A percentile compares a stretch with the other conserved stretches of the same genome.
Evolutionary conservation across 2,113 vertebrate species (phyloP).

Genomic region (Corynorhinus townsendii): DNA sequence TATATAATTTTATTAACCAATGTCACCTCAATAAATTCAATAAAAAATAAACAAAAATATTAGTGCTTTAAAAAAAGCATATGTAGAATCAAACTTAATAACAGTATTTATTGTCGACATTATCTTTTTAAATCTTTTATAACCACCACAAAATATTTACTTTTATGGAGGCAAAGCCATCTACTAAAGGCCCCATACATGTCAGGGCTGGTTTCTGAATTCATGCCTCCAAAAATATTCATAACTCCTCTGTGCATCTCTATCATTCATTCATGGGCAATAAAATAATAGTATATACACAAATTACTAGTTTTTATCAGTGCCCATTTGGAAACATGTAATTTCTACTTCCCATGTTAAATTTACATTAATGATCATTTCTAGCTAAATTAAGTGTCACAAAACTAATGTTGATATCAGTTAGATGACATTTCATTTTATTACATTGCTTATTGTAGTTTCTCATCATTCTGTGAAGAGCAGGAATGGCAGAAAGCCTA

Average conservation of each 20-base stretch:
- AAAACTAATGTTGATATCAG: neutral
- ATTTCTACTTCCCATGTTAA: neutral
- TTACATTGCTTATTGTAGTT: neutral
- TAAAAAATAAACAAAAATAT: neutral
- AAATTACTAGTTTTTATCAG: neutral
- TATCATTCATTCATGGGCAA: neutral
- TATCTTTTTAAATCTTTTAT: neutral
- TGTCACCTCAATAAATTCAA: neutral
- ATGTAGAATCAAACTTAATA: neutral
- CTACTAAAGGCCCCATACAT: neutral
- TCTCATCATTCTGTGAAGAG: neutral
- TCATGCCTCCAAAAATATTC: neutral
- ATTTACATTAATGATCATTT: neutral
- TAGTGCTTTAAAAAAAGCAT: neutral
- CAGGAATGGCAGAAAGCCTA: neutral
- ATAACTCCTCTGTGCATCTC: neutral
- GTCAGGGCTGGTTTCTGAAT: neutral
- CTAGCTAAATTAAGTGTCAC: neutral
- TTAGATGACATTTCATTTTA: neutral
- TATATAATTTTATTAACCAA: neutral
- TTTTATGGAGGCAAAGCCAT: neutral
- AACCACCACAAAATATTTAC: neutral
- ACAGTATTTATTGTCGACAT: neutral
- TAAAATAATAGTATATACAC: neutral
- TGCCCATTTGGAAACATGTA: neutral